Conservation (phyloP, 2,888 invertebrate species). For the Polydrusus cervinus region DNA sequence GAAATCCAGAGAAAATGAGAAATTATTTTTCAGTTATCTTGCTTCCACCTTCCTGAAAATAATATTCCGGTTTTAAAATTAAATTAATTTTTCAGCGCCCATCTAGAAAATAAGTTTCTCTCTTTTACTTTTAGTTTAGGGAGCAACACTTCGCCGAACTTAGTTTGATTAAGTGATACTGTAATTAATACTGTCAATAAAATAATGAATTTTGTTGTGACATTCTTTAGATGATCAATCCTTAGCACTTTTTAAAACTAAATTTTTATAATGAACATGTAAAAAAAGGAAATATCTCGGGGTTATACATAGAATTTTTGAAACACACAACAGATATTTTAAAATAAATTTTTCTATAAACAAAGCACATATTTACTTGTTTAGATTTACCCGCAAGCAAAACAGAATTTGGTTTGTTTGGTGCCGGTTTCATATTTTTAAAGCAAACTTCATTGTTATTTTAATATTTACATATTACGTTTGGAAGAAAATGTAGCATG, state of each 20-base stretch:
- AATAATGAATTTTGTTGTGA: conserved; percentile 6
- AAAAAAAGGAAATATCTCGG: neutral
- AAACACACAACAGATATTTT: neutral
- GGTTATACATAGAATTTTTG: neutral
- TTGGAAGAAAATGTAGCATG: neutral
- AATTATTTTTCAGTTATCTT: conserved; percentile 47
- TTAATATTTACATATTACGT: conserved; percentile 26
- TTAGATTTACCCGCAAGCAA: conserved; percentile 20
- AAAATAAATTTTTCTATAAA: conserved; percentile 19
- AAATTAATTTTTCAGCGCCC: neutral
- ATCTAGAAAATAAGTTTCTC: too few relatives aligned
- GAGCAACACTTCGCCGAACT: too few relatives aligned
- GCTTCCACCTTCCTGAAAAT: conserved; percentile 5
- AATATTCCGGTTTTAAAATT: conserved; percentile 5
- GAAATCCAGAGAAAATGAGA: conserved; percentile 41
- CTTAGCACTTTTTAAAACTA: too few relatives aligned
- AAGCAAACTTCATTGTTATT: conserved; percentile 20
- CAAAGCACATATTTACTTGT: conserved; percentile 26
- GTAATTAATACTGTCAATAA: neutral
- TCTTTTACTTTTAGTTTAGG: too few relatives aligned
- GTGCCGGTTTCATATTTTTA: conserved; percentile 19
- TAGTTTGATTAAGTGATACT: too few relatives aligned
- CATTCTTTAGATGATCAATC: too few relatives aligned
- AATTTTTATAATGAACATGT: neutral
- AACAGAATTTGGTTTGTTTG: conserved; percentile 24